phyloP scores from a whole-genome alignment of 2,113 vertebrate species.

The Tragelaphus scriptus region DNA sequence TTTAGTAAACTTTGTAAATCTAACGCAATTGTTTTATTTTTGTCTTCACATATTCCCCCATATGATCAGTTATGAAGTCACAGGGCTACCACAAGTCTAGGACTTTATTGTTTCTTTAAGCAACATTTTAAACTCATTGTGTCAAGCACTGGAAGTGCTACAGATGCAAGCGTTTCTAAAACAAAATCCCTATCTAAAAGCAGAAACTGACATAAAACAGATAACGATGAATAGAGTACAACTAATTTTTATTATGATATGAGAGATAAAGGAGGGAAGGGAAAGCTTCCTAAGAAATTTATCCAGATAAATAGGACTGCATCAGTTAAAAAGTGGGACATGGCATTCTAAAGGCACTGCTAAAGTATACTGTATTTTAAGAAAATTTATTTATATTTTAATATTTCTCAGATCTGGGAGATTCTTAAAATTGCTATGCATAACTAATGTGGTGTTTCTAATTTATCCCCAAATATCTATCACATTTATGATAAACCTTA shows the following conservation, averaged over 20 bases:
- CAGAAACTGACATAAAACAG: neutral
- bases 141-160: neutral
- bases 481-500: neutral
- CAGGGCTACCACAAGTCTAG: neutral
- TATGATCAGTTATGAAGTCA: neutral
- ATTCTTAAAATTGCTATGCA: neutral
- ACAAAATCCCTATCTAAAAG: neutral
- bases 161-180: neutral
- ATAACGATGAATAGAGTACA: neutral
- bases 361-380: neutral
- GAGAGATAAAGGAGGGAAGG: neutral
- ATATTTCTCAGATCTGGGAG: neutral
- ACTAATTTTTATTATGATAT: neutral
- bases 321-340: neutral
- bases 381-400: neutral
- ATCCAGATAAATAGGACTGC: neutral
- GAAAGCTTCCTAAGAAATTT: neutral
- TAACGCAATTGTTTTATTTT: neutral
- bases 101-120: neutral
- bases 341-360: neutral
- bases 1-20: neutral
- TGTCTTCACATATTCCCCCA: neutral
- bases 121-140: neutral
- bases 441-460: neutral
- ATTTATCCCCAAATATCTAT: neutral